Evolutionary conservation across 2,113 vertebrate species (phyloP).

Genomic region (Callithrix jacchus): DNA sequence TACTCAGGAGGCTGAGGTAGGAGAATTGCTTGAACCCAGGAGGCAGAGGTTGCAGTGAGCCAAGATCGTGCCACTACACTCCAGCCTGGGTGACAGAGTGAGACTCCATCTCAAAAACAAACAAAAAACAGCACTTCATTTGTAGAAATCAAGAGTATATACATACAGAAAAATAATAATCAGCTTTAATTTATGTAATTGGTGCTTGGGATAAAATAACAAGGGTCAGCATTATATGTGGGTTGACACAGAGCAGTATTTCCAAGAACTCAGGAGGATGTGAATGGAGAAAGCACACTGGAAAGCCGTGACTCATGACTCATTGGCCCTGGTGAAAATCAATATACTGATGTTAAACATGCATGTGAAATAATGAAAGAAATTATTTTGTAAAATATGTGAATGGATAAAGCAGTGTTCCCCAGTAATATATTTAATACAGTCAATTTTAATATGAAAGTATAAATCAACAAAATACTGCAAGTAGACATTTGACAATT

Average conservation of each 20-base stretch:
- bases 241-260: background rate
- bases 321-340: background rate
- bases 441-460: background rate
- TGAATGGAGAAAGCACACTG: background rate
- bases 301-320: background rate
- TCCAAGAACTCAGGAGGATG: background rate
- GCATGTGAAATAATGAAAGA: background rate
- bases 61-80: too few species aligned
- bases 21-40: too few species aligned
- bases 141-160: background rate
- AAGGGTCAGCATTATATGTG: background rate
- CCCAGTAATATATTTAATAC: background rate
- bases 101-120: too few species aligned
- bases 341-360: background rate
- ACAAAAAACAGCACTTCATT: background rate
- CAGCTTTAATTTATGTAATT: background rate
- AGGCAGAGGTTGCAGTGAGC: too few species aligned
- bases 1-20: too few species aligned
- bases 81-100: too few species aligned
- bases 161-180: background rate
- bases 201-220: background rate
- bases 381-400: background rate
- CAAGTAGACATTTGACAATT: background rate
- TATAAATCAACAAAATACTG: background rate
- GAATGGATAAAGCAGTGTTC: background rate